A percentile compares a stretch with the other conserved stretches of the same genome.
These are phyloP conservation scores for Macrotis lagotis DNA, from an alignment of 2,113 vertebrate species.

Conservation along the genomic window DNA sequence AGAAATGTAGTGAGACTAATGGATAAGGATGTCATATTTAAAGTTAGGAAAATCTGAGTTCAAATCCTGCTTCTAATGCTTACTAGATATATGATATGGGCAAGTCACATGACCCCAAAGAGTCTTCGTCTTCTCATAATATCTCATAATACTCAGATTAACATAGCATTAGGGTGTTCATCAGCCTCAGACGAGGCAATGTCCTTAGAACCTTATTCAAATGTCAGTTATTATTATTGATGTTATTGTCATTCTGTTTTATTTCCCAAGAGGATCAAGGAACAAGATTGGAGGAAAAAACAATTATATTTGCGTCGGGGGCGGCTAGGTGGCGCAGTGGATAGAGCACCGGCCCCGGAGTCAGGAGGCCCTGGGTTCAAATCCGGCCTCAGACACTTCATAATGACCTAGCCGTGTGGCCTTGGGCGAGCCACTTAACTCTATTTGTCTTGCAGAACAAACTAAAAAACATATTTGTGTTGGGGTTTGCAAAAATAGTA, in stretches of 20 bases:
- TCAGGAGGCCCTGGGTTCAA: too few relatives aligned
- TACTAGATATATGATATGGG: neutral
- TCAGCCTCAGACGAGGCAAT: neutral
- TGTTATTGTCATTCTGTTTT: neutral
- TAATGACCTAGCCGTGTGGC: too few relatives aligned
- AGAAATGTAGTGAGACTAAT: neutral
- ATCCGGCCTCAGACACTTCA: too few relatives aligned
- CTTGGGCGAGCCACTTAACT: too few relatives aligned
- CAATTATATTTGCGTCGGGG: neutral
- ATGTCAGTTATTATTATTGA: neutral
- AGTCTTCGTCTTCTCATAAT: neutral
- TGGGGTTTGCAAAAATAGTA: neutral
- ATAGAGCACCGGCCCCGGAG: too few relatives aligned
- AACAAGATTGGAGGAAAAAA: neutral
- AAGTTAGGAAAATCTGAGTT: neutral
- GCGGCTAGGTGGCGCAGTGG: too few relatives aligned
- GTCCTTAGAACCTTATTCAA: neutral
- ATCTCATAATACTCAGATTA: neutral
- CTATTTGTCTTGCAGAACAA: too few relatives aligned
- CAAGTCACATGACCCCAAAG: neutral
- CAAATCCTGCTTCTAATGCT: neutral
- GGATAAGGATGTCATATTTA: neutral
- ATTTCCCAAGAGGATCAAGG: neutral
- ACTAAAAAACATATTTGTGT: too few relatives aligned
- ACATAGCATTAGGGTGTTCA: neutral